Base-by-base conservation (phyloP, 2,113 vertebrate species). In the Oxyruncus cristatus region DNA sequence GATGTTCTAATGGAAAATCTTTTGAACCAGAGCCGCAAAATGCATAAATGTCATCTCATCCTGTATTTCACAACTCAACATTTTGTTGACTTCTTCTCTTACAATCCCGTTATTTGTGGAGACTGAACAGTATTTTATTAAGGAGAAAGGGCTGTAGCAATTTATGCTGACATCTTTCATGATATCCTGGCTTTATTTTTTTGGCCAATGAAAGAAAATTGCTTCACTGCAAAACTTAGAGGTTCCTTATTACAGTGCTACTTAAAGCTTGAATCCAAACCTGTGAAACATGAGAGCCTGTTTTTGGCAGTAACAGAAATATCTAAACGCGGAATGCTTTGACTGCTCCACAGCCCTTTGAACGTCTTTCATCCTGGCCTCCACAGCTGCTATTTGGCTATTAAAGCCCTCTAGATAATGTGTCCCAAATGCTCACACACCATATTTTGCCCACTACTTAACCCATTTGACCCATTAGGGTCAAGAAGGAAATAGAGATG, bases 141-240 rank as follows among this genome's bases (percentile, higher is more conserved):
- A 62, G 41, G 46, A 72, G 27, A 76, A 92, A 71, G 37, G 18
- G 3, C 42, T 93, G 47, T 63, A 81, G 82, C 47, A 89, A 86
- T 92, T 95, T 84, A 67, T 96, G 84, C 81, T 80, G 47, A 46
- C 79, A 26, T 75, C 52, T 91, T 97, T 85, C 84, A 77, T 42
- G 61, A 67, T 89, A 68, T 26, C 73, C 61, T 81, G 37, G 62
- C 82, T 96, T 97, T 58, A 83, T 79, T 47, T 96, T 92, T 1
- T 4, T 94, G 83, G 66, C 92, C 89, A 95, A 39, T 88, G 88
- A 91, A 95, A 96, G 90, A 80, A 92, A 95, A 96, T 90, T 26
- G 10, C 78, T 96, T 94, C 79, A 42, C 61, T 85, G 73, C 32
- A 96, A 65, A 96, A 76, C 49, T 78, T 56, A 27, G 17, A 90